phyloP scores from a whole-genome alignment of 2,888 invertebrate genomes.

The Tipula lateralis region DNA sequence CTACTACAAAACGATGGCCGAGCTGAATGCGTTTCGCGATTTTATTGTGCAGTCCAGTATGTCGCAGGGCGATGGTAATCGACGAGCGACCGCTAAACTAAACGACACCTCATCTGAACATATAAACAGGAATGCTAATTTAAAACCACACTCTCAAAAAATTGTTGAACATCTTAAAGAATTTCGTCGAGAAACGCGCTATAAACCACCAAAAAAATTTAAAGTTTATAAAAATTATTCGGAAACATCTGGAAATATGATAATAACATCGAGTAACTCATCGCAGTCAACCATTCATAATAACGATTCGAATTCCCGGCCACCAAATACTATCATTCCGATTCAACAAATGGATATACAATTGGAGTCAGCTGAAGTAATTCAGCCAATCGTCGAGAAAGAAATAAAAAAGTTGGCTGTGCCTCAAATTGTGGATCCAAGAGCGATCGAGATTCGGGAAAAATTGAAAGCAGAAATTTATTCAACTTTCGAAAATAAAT shows the following conservation, averaged over 20 bases:
- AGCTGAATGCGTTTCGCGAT: background rate
- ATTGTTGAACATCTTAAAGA: conserved; percentile 33
- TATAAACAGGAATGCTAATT: background rate
- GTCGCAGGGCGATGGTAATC: background rate
- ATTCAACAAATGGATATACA: too few relatives aligned
- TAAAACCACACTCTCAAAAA: conserved; percentile 28
- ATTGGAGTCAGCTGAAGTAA: background rate
- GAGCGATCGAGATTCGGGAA: conserved; percentile 15
- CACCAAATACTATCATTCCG: background rate
- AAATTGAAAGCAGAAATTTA: conserved; percentile 19
- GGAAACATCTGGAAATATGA: background rate
- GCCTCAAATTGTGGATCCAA: background rate
- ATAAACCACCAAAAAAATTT: conserved; percentile 30
- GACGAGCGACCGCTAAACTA: background rate
- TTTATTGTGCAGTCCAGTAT: background rate
- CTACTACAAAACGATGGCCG: conserved; percentile 25
- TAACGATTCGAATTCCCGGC: background rate
- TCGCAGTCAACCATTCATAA: background rate
- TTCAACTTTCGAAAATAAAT: background rate
- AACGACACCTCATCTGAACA: background rate
- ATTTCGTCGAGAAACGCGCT: conserved; percentile 32
- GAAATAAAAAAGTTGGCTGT: background rate
- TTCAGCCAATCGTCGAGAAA: background rate
- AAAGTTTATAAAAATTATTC: conserved; percentile 28
- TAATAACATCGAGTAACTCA: background rate